Conservation (phyloP, 2,113 vertebrate species). For the Sakesphorus luctuosus region DNA sequence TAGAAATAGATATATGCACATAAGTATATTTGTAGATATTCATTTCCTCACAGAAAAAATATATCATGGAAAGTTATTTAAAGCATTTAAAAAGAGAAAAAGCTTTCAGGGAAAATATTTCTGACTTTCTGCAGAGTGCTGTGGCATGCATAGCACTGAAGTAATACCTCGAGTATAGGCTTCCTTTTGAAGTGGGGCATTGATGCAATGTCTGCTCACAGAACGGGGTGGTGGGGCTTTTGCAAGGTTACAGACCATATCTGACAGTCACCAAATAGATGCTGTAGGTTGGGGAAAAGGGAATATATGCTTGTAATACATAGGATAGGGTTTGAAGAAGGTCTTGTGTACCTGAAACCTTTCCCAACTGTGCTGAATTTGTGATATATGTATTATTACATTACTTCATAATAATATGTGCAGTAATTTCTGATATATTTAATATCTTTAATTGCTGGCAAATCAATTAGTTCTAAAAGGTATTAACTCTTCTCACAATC, state of each 20-base stretch:
- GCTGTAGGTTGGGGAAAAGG: not conserved
- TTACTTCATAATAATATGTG: not conserved
- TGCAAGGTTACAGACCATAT: not conserved
- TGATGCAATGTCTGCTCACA: not conserved
- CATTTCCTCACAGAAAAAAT: not conserved
- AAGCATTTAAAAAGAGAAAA: not conserved
- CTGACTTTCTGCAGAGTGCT: not conserved
- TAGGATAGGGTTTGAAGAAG: not conserved
- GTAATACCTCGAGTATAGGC: not conserved
- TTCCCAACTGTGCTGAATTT: not conserved
- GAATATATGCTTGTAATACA: not conserved
- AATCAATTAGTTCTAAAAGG: not conserved
- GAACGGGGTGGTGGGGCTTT: not conserved
- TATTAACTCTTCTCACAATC: not conserved
- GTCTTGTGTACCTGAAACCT: not conserved
- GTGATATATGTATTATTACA: not conserved
- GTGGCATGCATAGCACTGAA: not conserved
- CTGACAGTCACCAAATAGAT: not conserved
- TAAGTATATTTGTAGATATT: not conserved
- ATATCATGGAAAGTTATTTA: not conserved
- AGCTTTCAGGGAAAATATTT: not conserved
- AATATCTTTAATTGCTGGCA: not conserved
- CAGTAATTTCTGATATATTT: not conserved
- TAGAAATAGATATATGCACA: rapidly evolving
- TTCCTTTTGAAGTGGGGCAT: not conserved